Evolutionary conservation across 2,113 vertebrate species (phyloP).

Genomic region (Stigmatopora nigra): DNA sequence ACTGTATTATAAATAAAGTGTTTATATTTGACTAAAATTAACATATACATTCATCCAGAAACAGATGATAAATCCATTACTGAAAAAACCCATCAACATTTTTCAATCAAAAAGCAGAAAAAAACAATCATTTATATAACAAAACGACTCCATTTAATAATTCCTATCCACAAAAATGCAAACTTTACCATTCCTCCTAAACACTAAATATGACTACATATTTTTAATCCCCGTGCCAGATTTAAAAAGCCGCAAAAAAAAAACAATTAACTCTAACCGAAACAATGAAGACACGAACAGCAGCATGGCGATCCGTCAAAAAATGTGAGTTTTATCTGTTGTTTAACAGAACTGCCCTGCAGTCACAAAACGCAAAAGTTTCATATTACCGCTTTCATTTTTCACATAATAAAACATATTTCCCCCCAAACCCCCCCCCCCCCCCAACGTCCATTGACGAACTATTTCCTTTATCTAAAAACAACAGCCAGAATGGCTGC

Average conservation of each 20-base stretch:
- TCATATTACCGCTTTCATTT: conserved; percentile 27
- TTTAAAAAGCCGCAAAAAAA: not conserved
- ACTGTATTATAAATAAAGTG: too few species aligned
- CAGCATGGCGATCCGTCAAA: not conserved
- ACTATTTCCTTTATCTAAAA: conserved; percentile 42
- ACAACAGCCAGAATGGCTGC: conserved; percentile 33
- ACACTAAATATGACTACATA: not conserved
- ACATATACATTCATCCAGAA: too few species aligned
- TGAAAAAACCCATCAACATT: too few species aligned
- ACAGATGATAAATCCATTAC: too few species aligned
- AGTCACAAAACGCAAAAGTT: conserved; percentile 9
- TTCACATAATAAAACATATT: conserved; percentile 23
- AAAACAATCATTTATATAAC: too few species aligned
- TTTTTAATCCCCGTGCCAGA: not conserved
- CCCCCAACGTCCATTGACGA: conserved; percentile 21
- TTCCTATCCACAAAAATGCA: too few species aligned
- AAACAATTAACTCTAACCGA: not conserved
- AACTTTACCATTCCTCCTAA: too few species aligned
- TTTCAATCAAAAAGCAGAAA: too few species aligned
- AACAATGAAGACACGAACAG: not conserved
- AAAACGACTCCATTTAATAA: too few species aligned
- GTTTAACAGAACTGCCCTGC: not conserved
- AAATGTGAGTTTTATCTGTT: conserved; percentile 3
- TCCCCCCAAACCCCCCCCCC: conserved; percentile 11
- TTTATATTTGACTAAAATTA: too few species aligned